These are phyloP conservation scores for Pollenia angustigena DNA, from an alignment of 2,888 invertebrate species.

Conservation along the genomic window DNA sequence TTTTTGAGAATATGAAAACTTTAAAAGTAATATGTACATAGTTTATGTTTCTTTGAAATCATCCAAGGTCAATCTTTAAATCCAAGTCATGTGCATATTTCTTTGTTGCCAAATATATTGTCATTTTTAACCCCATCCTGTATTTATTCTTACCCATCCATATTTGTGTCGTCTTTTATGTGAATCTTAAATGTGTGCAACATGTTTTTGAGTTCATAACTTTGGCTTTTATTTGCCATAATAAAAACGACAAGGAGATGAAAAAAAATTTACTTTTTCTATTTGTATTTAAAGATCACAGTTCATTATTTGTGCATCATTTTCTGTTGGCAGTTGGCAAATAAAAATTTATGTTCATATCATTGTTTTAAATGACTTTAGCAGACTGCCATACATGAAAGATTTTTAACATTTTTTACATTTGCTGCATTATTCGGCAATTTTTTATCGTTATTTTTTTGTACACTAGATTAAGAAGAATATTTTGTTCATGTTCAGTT, in stretches of 20 bases:
- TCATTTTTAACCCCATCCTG: neutral
- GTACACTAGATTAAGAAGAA: too few relatives aligned
- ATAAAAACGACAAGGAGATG: neutral
- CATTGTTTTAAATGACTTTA: constrained; percentile 46
- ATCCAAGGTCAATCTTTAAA: constrained; percentile 8
- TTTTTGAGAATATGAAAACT: too few relatives aligned
- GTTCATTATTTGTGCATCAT: constrained; percentile 53
- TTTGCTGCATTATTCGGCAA: neutral
- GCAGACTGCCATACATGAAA: neutral
- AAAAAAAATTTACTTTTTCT: neutral
- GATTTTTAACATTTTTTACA: neutral
- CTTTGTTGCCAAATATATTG: constrained; percentile 5
- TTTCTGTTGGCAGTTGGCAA: constrained; percentile 42
- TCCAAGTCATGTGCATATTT: neutral
- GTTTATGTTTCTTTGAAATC: too few relatives aligned
- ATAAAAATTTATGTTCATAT: constrained; percentile 54
- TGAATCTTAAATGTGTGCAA: constrained; percentile 17
- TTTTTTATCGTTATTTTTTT: too few relatives aligned
- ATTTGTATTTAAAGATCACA: constrained; percentile 20
- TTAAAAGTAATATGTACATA: too few relatives aligned
- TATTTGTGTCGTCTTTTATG: constrained; percentile 5
- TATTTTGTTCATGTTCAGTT: too few relatives aligned
- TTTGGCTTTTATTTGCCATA: neutral
- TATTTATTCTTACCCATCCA: neutral
- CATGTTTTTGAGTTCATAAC: constrained; percentile 8